These are phyloP conservation scores for Phylloscopus collybita DNA, from an alignment of 2,797 vertebrate genomes.

Conservation along the genomic window DNA sequence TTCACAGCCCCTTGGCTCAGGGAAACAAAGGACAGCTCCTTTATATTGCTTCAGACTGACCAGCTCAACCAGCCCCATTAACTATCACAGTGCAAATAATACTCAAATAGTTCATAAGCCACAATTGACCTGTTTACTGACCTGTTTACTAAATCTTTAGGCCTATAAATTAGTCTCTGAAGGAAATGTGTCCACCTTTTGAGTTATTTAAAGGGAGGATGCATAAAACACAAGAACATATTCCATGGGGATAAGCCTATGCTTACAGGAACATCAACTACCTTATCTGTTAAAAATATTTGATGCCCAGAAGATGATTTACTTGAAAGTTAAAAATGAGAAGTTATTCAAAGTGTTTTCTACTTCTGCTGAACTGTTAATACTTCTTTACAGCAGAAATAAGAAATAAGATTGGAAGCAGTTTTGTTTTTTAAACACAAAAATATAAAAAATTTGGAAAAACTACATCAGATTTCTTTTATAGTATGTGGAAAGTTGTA, in stretches of 20 bases:
- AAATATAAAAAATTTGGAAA: not conserved
- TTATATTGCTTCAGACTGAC: fast-evolving
- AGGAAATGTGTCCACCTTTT: not conserved
- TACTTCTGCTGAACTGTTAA: not conserved
- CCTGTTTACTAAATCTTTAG: not conserved
- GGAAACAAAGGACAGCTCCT: not conserved
- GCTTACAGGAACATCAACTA: not conserved
- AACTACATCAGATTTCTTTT: not conserved
- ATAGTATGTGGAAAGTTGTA: not conserved
- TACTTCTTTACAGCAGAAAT: not conserved
- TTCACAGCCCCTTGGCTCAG: not conserved
- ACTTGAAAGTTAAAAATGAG: not conserved
- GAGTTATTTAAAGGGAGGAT: not conserved
- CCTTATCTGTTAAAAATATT: not conserved
- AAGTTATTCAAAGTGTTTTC: not conserved
- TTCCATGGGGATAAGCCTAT: not conserved
- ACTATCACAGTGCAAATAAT: not conserved
- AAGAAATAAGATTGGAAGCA: not conserved
- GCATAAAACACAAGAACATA: not conserved
- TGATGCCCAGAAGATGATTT: not conserved
- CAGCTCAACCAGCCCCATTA: not conserved
- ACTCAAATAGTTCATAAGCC: not conserved
- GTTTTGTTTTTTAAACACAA: not conserved
- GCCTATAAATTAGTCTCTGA: not conserved
- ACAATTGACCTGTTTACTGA: not conserved